These are phyloP conservation scores for Festucalex cinctus DNA, from an alignment of 2,113 vertebrate species.

Conservation along the genomic window DNA sequence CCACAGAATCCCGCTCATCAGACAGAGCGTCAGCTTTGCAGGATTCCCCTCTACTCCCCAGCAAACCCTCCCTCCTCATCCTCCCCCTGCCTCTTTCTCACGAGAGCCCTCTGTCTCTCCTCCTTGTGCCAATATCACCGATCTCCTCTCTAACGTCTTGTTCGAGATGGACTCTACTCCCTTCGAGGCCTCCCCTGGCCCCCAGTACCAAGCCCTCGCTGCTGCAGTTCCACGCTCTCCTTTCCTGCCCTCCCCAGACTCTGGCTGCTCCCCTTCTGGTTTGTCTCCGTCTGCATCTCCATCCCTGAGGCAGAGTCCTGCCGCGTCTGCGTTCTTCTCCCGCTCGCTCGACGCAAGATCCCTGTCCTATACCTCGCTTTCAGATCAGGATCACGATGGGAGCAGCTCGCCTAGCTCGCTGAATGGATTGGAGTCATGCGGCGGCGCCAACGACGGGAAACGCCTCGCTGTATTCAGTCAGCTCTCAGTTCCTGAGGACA, in stretches of 20 bases:
- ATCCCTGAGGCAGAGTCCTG: constrained; percentile 49
- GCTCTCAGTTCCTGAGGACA: constrained; percentile 77
- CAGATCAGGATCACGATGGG: constrained; percentile 78
- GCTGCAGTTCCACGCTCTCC: constrained; percentile 55
- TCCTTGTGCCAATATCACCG: constrained; percentile 62
- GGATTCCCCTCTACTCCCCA: constrained; percentile 73
- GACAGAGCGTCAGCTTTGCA: constrained; percentile 83
- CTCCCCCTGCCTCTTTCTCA: constrained; percentile 45
- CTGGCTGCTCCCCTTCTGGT: constrained; percentile 68
- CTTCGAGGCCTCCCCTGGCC: constrained; percentile 54
- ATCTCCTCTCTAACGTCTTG: constrained; percentile 67
- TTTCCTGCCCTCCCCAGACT: constrained; percentile 73
- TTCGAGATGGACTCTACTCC: constrained; percentile 59
- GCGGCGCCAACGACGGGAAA: constrained; percentile 67
- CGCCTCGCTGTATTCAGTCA: constrained; percentile 88
- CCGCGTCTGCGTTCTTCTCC: neutral
- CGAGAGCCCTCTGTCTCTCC: constrained; percentile 60
- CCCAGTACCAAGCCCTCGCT: constrained; percentile 34
- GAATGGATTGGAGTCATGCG: constrained; percentile 78
- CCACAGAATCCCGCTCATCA: constrained; percentile 62
- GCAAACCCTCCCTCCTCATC: constrained; percentile 36
- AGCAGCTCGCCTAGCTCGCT: constrained; percentile 77
- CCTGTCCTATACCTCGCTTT: constrained; percentile 81
- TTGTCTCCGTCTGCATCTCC: constrained; percentile 55
- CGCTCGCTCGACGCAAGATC: constrained; percentile 60